A percentile compares a stretch with the other conserved stretches of the same genome.
These are phyloP conservation scores for Melanophora roralis DNA, from an alignment of 2,888 invertebrate species.

Conservation along the genomic window DNA sequence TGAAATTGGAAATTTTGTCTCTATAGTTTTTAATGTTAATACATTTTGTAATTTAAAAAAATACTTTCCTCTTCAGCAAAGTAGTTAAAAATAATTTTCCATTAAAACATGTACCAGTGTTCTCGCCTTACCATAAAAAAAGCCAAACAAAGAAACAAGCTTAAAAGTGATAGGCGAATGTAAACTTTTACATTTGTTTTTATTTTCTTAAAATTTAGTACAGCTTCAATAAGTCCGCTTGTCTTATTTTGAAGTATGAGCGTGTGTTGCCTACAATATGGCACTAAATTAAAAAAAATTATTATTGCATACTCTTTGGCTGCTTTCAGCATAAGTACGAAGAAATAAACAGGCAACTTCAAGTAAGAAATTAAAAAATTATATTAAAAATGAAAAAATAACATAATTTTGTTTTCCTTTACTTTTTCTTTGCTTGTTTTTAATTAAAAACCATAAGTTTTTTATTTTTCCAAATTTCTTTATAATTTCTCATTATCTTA, in stretches of 20 bases:
- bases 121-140: too few relatives aligned
- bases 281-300: slow-evolving; percentile 43
- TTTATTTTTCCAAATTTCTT: slow-evolving; percentile 5
- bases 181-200: slow-evolving; percentile 25
- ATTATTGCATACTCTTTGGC: slow-evolving; percentile 44
- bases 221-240: slow-evolving; percentile 44
- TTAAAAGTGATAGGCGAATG: background rate
- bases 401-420: background rate
- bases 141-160: background rate
- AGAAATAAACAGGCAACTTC: background rate
- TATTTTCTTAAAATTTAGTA: slow-evolving; percentile 42
- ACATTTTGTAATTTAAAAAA: slow-evolving; percentile 17
- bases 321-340: background rate
- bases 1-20: background rate
- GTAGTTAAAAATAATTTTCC: too few relatives aligned
- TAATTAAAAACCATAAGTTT: slow-evolving; percentile 19
- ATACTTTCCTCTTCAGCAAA: background rate
- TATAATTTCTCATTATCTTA: background rate
- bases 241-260: slow-evolving; percentile 19
- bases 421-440: background rate
- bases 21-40: background rate
- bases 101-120: too few relatives aligned
- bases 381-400: slow-evolving; percentile 16
- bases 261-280: slow-evolving; percentile 40
- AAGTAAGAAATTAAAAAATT: slow-evolving; percentile 18